A percentile compares a stretch with the other conserved stretches of the same genome.
phyloP scores from a whole-genome alignment of 2,888 invertebrate species.

The Platycheirus rosarum region DNA sequence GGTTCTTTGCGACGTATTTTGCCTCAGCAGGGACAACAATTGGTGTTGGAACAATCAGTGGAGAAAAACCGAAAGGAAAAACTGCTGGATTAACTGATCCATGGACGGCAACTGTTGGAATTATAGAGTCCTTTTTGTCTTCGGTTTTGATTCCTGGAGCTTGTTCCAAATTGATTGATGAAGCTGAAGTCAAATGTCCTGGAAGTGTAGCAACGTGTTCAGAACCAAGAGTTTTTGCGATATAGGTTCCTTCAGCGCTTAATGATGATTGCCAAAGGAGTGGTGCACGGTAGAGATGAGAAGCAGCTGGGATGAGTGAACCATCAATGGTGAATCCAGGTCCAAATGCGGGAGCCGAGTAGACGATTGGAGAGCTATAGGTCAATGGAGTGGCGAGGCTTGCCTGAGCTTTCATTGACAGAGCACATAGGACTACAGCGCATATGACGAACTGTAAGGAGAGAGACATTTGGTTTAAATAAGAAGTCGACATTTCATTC shows the following conservation, averaged over 20 bases:
- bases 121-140: not conserved
- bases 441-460: not conserved
- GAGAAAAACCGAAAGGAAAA: not conserved
- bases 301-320: not conserved
- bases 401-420: not conserved
- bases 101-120: not conserved
- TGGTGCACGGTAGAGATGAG: not conserved
- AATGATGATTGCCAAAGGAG: not conserved
- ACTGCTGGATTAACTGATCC: not conserved
- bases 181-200: slow-evolving; percentile 9
- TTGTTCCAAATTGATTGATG: slow-evolving; percentile 20
- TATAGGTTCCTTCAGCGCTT: slow-evolving; percentile 2
- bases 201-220: slow-evolving; percentile 25
- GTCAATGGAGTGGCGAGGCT: not conserved
- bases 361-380: not conserved
- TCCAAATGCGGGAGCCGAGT: not conserved
- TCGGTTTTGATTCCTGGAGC: not conserved
- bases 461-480: not conserved
- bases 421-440: not conserved
- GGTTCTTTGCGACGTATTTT: not conserved
- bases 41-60: not conserved
- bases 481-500: not conserved
- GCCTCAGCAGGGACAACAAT: not conserved
- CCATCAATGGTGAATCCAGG: not conserved
- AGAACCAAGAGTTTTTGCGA: slow-evolving; percentile 8